A percentile compares a stretch with the other conserved stretches of the same genome.
Evolutionary conservation across 1,140 invertebrate genomes (phyloP).

Genomic region (Ceratosolen solmsi): DNA sequence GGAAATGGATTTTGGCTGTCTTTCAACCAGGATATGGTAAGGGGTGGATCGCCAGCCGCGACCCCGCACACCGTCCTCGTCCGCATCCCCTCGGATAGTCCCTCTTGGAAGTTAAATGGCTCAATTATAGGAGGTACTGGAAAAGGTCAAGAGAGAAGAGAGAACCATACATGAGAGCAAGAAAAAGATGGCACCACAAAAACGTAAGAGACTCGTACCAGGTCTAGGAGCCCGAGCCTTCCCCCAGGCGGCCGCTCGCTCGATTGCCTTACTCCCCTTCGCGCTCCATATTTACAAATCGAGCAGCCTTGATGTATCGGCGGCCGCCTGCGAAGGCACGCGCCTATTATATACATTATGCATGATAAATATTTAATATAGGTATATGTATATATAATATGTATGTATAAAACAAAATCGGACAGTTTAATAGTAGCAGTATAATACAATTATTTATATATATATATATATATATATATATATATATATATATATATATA

Average conservation of each 20-base stretch:
- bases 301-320: neutral
- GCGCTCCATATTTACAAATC: neutral
- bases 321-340: neutral
- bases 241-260: neutral
- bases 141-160: slow-evolving; percentile 78
- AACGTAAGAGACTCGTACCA: slow-evolving; percentile 66
- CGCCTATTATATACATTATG: slow-evolving; percentile 45
- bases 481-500: slow-evolving; percentile 57
- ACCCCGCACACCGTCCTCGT: slow-evolving; percentile 89
- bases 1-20: slow-evolving; percentile 77
- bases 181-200: slow-evolving; percentile 73
- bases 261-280: neutral
- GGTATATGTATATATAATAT: slow-evolving; percentile 52
- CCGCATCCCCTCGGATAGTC: slow-evolving; percentile 87
- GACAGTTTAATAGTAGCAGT: slow-evolving; percentile 57
- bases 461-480: slow-evolving; percentile 58
- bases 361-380: slow-evolving; percentile 56
- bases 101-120: slow-evolving; percentile 87
- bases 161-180: slow-evolving; percentile 78
- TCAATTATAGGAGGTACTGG: slow-evolving; percentile 89
- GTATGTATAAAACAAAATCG: slow-evolving; percentile 50
- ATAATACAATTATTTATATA: slow-evolving; percentile 61
- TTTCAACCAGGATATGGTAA: slow-evolving; percentile 86
- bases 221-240: slow-evolving; percentile 45
- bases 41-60: slow-evolving; percentile 84